Conservation (phyloP, 2,113 vertebrate species). For the Melanotaenia duboulayi region DNA sequence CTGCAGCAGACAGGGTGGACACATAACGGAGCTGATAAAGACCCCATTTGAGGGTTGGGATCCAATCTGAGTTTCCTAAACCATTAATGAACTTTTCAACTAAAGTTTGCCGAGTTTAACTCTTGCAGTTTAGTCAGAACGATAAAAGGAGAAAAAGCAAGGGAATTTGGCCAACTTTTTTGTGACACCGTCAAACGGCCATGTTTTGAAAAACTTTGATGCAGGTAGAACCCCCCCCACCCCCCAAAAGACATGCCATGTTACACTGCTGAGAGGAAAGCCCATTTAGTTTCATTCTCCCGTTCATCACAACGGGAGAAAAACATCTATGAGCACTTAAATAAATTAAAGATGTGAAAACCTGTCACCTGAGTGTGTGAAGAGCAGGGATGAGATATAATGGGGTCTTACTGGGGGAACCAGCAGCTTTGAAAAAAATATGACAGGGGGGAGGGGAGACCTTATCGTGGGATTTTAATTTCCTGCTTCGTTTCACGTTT, state of each 20-base stretch:
- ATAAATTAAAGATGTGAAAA: constrained; percentile 55
- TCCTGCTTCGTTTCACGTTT: constrained; percentile 82
- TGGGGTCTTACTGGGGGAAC: constrained; percentile 39
- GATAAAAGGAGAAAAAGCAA: neutral
- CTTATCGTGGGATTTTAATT: constrained; percentile 81
- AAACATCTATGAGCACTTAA: constrained; percentile 32
- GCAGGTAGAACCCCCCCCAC: neutral
- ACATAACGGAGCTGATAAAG: constrained; percentile 44
- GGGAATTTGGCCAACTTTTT: constrained; percentile 40
- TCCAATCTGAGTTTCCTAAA: constrained; percentile 29
- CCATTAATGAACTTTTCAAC: constrained; percentile 33
- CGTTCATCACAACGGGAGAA: constrained; percentile 10
- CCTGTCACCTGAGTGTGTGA: constrained; percentile 37
- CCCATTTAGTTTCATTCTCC: constrained; percentile 19
- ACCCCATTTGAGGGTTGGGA: constrained; percentile 13
- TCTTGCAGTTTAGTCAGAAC: neutral
- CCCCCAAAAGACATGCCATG: too few species aligned
- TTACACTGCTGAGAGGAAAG: constrained; percentile 7
- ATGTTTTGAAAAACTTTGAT: constrained; percentile 26
- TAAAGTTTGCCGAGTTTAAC: constrained; percentile 19
- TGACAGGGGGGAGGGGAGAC: constrained; percentile 31
- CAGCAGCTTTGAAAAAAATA: constrained; percentile 55
- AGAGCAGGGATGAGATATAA: constrained; percentile 39
- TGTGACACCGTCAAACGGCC: constrained; percentile 64
- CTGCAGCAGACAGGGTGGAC: constrained; percentile 37